phyloP scores from a whole-genome alignment of 1,140 invertebrate genomes.

The Trachymyrmex cornetzi region DNA sequence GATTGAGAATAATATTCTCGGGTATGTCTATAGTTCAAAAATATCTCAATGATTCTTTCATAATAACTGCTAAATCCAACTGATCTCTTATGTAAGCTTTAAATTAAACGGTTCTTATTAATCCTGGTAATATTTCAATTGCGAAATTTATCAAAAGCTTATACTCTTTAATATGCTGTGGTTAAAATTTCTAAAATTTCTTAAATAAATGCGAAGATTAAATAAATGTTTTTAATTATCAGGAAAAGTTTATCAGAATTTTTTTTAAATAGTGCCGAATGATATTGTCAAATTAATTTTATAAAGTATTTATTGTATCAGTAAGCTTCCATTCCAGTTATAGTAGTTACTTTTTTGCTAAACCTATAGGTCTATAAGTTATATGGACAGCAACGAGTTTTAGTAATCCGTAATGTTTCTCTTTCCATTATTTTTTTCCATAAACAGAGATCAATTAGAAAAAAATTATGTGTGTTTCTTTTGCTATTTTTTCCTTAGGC shows the following conservation, averaged over 20 bases:
- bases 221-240: background rate
- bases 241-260: background rate
- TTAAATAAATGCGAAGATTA: background rate
- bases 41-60: background rate
- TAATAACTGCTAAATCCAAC: background rate
- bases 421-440: no score
- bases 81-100: constrained; percentile 11
- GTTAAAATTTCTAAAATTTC: background rate
- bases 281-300: no score
- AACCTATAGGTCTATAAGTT: no score
- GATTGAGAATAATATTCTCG: background rate
- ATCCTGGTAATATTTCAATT: background rate
- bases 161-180: background rate
- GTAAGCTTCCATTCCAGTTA: no score
- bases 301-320: no score
- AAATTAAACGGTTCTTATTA: constrained; percentile 8
- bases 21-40: background rate
- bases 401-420: no score
- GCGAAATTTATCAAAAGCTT: constrained; percentile 16
- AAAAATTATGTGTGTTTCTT: no score
- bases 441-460: no score
- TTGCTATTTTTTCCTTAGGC: no score
- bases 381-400: no score
- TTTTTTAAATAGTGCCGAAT: no score
- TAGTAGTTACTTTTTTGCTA: no score